Evolutionary conservation across 2,888 invertebrate genomes (phyloP), one percentile per base, ranked within the genome.

Genomic region (Drosophila fulvimacula): DNA sequence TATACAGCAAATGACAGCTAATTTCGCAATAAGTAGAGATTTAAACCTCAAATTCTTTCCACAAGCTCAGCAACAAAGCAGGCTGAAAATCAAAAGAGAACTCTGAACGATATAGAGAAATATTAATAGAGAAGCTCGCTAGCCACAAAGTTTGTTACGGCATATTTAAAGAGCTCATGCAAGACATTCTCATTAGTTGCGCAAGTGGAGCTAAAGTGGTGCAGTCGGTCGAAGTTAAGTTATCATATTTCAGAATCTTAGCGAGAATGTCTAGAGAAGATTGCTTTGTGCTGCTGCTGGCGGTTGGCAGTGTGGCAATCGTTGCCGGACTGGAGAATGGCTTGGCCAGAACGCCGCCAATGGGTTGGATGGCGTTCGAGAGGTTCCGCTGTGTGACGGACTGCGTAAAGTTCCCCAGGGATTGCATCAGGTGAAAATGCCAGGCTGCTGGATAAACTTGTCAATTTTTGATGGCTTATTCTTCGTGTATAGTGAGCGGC

Each of bases 351-450:
- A 95, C 94, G 5, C 95, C 95, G 2, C 95, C 95, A 0, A 95
- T 95, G 95, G 95, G 95, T 6, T 95, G 95, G 95, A 93, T 95
- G 93, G 93, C 94, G 27, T 95, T 94, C 94, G 93, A 95, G 88
- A 90, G 95, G 73, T 95, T 94, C 85, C 92, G 94, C 19, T 95
- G 95, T 82, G 92, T 94, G 44, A 93, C 93, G 1, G 94, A 95
- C 88, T 95, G 95, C 85, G 90, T 91, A 11, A 92, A 92, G 36
- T 94, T 94, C 91, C 95, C 95, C 1, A 92, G 93, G 70, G 94
- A 94, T 77, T 95, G 95, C 81, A 94, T 95, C 68, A 94, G 94
- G 95, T 95, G 32, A 73, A 34, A 61, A 21, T 24, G 21, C 11
- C 13, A 19, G 13, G 17, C 38, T 62, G 62, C 21, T 51, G n/a